Percentiles rank a stretch among this genome's conserved stretches.
Conservation (phyloP, 2,888 invertebrate species). For the Scaptomyza caliginosa region DNA sequence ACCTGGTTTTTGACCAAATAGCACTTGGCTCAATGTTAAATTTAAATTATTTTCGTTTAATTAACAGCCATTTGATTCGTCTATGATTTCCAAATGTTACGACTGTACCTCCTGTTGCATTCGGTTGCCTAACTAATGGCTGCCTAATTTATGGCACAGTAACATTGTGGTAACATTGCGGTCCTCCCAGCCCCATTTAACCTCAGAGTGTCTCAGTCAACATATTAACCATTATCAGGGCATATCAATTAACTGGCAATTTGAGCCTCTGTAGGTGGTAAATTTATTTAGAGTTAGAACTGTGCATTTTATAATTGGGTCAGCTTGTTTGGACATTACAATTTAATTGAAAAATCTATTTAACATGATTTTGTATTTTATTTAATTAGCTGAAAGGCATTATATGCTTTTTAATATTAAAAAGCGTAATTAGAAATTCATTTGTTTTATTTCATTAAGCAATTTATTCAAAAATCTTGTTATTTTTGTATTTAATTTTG, state of each 20-base stretch:
- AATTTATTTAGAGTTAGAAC: background rate
- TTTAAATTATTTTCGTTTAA: conserved; percentile 55
- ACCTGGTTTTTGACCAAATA: conserved; percentile 44
- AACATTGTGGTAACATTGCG: background rate
- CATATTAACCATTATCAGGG: background rate
- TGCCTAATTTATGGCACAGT: conserved; percentile 20
- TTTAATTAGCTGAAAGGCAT: background rate
- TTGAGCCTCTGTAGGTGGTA: background rate
- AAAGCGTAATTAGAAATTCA: background rate
- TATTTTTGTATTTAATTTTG: too few species aligned
- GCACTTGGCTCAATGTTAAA: conserved; percentile 28
- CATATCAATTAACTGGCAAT: background rate
- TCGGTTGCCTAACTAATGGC: conserved; percentile 29
- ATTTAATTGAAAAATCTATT: background rate
- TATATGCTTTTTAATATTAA: background rate
- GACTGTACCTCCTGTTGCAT: conserved; percentile 4
- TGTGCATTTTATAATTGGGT: background rate
- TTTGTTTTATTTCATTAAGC: background rate
- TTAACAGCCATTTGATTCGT: conserved; percentile 41
- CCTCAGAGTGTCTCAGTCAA: background rate
- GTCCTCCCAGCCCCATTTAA: background rate
- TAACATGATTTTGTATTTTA: background rate
- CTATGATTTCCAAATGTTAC: conserved; percentile 23
- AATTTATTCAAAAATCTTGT: background rate
- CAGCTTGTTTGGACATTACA: background rate